phyloP scores from a whole-genome alignment of 2,797 vertebrate species.

The Ara ararauna region DNA sequence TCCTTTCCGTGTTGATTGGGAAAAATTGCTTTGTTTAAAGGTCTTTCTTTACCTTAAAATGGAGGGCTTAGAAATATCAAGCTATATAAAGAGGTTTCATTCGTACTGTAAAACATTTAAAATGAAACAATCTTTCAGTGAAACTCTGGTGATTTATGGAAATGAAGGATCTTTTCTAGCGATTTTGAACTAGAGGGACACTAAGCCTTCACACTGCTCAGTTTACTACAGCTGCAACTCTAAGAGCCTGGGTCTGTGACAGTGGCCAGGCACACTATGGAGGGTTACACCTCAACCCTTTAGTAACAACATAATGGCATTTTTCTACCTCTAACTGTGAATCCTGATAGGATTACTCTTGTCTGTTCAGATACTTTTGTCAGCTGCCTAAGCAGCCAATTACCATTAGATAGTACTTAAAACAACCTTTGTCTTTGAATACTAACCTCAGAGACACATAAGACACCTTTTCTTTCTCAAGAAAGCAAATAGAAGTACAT shows the following conservation, averaged over 20 bases:
- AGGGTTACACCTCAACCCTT: not conserved
- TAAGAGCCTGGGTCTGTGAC: not conserved
- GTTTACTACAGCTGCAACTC: fast-evolving
- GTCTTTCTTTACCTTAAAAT: not conserved
- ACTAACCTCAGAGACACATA: not conserved
- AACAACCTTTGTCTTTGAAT: not conserved
- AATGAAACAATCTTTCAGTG: not conserved
- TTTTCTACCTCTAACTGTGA: not conserved
- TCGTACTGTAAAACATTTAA: not conserved
- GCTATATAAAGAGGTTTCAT: not conserved
- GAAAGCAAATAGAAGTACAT: not conserved
- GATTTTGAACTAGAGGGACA: not conserved
- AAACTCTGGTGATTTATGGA: not conserved
- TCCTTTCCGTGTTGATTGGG: not conserved
- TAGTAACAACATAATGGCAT: not conserved
- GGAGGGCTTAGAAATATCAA: not conserved
- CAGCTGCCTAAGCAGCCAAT: not conserved
- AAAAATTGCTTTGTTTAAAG: not conserved
- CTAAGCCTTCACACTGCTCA: not conserved
- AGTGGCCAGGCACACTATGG: not conserved
- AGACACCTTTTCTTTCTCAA: not conserved
- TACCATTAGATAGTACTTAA: not conserved
- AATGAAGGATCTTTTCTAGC: not conserved
- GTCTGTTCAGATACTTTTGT: not conserved
- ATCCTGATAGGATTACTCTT: not conserved